Conservation (phyloP, 2,797 vertebrate genomes). For the Takifugu ocellatus region DNA sequence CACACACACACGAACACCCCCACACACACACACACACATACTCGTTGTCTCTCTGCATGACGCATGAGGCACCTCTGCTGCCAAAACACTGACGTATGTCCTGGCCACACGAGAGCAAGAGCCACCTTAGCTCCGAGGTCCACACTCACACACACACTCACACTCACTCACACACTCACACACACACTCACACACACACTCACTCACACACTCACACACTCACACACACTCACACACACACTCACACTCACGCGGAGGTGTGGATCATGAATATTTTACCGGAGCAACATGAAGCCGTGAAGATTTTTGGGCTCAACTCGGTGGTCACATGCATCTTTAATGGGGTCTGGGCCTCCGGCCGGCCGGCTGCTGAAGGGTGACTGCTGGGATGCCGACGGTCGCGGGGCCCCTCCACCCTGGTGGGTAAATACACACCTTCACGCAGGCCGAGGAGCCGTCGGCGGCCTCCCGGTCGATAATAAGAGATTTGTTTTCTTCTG, state of each 20-base stretch:
- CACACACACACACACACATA: background rate
- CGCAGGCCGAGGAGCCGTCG: slow-evolving; percentile 47
- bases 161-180: slow-evolving; percentile 22
- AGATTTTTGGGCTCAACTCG: slow-evolving; percentile 65
- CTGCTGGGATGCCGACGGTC: slow-evolving; percentile 46
- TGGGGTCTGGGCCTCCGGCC: slow-evolving; percentile 51
- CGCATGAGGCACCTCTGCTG: slow-evolving; percentile 7
- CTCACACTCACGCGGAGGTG: slow-evolving; percentile 20
- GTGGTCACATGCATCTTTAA: slow-evolving; percentile 74
- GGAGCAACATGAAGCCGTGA: slow-evolving; percentile 43
- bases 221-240: slow-evolving; percentile 20
- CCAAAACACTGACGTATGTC: slow-evolving; percentile 13
- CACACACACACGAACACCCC: background rate
- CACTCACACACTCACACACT: slow-evolving; percentile 15
- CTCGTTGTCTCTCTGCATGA: background rate
- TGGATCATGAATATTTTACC: slow-evolving; percentile 68
- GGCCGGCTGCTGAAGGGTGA: slow-evolving; percentile 55
- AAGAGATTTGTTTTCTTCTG: slow-evolving; percentile 69
- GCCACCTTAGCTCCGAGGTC: slow-evolving; percentile 23
- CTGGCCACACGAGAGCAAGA: slow-evolving; percentile 7
- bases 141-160: background rate
- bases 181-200: slow-evolving; percentile 17
- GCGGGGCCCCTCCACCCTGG: slow-evolving; percentile 52
- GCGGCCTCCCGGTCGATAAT: slow-evolving; percentile 52
- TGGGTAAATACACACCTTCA: slow-evolving; percentile 74